Conservation (phyloP, 2,888 invertebrate species). For the Chrysolina oricalcia region DNA sequence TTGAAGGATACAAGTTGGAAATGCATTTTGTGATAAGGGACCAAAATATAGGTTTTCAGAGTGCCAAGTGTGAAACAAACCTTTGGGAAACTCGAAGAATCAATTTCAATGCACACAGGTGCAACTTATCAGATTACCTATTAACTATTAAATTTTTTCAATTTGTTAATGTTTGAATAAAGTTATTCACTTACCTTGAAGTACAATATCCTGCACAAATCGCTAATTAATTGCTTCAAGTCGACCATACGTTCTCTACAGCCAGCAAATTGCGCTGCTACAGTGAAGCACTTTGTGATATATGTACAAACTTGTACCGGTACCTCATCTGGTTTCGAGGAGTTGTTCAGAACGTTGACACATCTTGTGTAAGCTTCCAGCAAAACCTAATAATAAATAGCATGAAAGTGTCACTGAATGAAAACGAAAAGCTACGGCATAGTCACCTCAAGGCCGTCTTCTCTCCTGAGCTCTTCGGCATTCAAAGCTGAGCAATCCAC, state of each 20-base stretch:
- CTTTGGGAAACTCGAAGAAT: too few species aligned
- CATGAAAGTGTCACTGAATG: constrained; percentile 25
- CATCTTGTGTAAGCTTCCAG: constrained; percentile 95
- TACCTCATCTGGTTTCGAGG: constrained; percentile 84
- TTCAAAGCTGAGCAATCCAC: constrained; percentile 97
- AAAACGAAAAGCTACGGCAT: constrained; percentile 4
- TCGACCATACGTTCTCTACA: constrained; percentile 92
- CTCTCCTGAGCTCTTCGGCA: constrained; percentile 96
- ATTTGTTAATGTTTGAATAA: too few species aligned
- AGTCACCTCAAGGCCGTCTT: constrained; percentile 89
- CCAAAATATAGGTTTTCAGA: too few species aligned
- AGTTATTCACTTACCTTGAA: constrained; percentile 78
- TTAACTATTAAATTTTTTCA: too few species aligned
- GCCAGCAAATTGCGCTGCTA: constrained; percentile 93
- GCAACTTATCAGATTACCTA: too few species aligned
- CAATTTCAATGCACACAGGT: too few species aligned
- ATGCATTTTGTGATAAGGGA: too few species aligned
- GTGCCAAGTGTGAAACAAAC: too few species aligned
- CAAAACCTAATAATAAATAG: constrained; percentile 74
- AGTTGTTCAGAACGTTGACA: constrained; percentile 89
- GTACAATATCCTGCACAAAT: constrained; percentile 89
- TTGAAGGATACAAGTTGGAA: too few species aligned
- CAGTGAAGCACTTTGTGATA: constrained; percentile 94
- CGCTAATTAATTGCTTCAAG: constrained; percentile 89
- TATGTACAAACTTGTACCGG: constrained; percentile 94